These are phyloP conservation scores for Drosophila merina DNA, from an alignment of 2,888 invertebrate genomes.

Conservation along the genomic window DNA sequence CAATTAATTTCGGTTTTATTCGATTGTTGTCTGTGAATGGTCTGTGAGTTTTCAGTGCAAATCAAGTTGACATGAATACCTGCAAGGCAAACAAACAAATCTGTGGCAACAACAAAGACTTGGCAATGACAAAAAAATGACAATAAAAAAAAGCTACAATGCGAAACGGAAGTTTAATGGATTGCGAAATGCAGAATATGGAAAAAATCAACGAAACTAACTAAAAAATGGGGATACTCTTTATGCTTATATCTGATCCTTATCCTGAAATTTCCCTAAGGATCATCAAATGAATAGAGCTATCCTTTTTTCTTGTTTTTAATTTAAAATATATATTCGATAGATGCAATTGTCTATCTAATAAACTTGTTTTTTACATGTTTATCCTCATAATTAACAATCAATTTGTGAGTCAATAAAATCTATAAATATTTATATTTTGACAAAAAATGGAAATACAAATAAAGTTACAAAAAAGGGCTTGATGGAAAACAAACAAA, in stretches of 20 bases:
- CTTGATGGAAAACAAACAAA: constrained; percentile 6
- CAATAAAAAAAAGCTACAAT: constrained; percentile 2
- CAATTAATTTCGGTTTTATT: constrained; percentile 40
- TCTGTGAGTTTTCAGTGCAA: constrained; percentile 51
- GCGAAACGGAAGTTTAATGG: constrained; percentile 28
- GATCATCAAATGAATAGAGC: too few species aligned
- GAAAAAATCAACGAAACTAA: not conserved
- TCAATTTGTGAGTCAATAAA: constrained; percentile 27
- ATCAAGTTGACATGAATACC: constrained; percentile 52
- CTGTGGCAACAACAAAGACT: constrained; percentile 13
- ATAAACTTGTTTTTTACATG: not conserved
- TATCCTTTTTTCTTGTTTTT: too few species aligned
- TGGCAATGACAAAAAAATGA: constrained; percentile 15
- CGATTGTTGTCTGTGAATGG: constrained; percentile 31
- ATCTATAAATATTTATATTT: constrained; percentile 26
- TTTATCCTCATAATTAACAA: constrained; percentile 4
- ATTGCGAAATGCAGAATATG: constrained; percentile 5
- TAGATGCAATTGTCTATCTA: too few species aligned
- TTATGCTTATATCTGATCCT: too few species aligned
- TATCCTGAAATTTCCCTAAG: too few species aligned
- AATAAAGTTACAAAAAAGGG: constrained; percentile 10
- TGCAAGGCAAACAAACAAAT: constrained; percentile 17
- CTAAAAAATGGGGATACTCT: not conserved
- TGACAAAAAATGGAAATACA: constrained; percentile 8
- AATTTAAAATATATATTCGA: too few species aligned